Base-by-base conservation (phyloP, 2,797 vertebrate genomes). In the Periparus ater region DNA sequence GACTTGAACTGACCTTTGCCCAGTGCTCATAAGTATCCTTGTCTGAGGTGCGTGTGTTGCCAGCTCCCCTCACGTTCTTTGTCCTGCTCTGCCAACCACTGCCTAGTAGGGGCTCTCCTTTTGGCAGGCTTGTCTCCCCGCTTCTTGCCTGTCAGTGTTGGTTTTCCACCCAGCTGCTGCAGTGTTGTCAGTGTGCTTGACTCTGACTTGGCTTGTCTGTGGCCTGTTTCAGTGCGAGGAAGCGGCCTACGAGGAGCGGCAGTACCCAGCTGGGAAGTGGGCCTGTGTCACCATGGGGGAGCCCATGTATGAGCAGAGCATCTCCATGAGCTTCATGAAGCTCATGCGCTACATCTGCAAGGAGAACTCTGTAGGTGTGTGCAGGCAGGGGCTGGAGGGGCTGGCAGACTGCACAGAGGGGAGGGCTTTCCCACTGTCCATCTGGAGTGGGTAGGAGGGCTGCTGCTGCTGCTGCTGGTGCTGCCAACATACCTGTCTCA, bases 331-430 rank as follows among this genome's bases (percentile, higher is more conserved):
- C 91, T 99, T 99, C 97, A 99, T 99, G 98, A 99, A 98, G 88
- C 96, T 99, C 75, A 99, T 99, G 98, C 97, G 98, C 70, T 99
- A 98, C 97, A 99, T 99, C 97, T 99, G 98, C 95, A 98, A 98
- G 85, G 98, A 99, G 71, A 99, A 98, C 96, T 98, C 98, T n/a
- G 78, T 97, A 97, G 98, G 98, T 99, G 96, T 89, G 96, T 97
- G 91, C 68, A 47, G 91, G 82, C 89, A 71, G 67, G 58, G 74
- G 48, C 29, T 58, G 82, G 72, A 67, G 58, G 51, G 76, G 71
- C 58, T 66, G 73, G 48, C 65, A 73, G 84, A 34, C 51, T 38
- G 45, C 34, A 8, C 30, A 62, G 88, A 89, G 87, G 87, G 54
- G 55, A 81, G 21, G 51, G 55, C 61, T 54, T 86, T 85, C 61